Conservation (phyloP, 1,140 invertebrate species). For the Agraylea sexmaculata region DNA sequence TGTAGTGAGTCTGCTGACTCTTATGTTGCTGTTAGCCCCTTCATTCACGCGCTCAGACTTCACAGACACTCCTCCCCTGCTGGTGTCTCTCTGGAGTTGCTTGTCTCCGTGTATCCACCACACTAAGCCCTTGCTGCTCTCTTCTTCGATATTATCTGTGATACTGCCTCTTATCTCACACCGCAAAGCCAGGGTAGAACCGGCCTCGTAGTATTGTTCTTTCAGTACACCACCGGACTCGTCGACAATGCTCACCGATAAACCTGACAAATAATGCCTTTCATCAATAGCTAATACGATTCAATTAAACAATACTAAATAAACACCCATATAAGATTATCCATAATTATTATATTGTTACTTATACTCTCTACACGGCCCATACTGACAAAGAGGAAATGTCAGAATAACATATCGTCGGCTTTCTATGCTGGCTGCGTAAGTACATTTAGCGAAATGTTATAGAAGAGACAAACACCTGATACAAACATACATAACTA, state of each 20-base stretch:
- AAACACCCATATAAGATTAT: constrained; percentile 3
- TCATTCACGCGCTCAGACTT: constrained; percentile 46
- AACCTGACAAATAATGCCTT: constrained; percentile 38
- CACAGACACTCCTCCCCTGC: constrained; percentile 57
- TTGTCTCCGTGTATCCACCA: constrained; percentile 59
- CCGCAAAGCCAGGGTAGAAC: constrained; percentile 60
- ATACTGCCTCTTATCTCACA: constrained; percentile 57
- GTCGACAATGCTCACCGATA: constrained; percentile 63
- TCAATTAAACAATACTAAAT: neutral
- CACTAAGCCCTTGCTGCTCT: constrained; percentile 51
- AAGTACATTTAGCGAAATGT: neutral
- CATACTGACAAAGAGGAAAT: neutral
- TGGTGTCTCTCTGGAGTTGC: constrained; percentile 60
- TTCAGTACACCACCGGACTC: constrained; percentile 52
- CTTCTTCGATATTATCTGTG: constrained; percentile 32
- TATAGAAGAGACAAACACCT: constrained; percentile 1
- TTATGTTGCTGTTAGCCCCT: constrained; percentile 61
- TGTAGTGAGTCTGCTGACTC: constrained; percentile 60
- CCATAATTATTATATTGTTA: constrained; percentile 13
- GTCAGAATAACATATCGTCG: neutral
- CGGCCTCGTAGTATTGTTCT: constrained; percentile 66
- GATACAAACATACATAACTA: neutral
- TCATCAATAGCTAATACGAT: neutral
- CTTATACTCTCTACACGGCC: neutral
- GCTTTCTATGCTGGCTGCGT: neutral